phyloP scores from a whole-genome alignment of 2,888 invertebrate genomes.

The Drosophila diplacantha region DNA sequence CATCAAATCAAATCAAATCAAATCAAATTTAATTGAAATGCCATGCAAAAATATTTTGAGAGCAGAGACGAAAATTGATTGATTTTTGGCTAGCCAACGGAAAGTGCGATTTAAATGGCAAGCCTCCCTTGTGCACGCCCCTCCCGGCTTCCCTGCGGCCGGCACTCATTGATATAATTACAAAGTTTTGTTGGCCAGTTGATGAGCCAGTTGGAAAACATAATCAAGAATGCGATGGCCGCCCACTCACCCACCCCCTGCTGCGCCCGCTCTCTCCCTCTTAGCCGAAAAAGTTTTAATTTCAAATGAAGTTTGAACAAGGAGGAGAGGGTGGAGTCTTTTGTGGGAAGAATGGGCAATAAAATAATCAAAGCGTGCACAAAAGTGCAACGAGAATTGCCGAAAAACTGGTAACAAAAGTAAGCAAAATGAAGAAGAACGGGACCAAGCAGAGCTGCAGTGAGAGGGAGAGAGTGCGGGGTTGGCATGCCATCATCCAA shows the following conservation, averaged over 20 bases:
- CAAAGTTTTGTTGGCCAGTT: conserved; percentile 67
- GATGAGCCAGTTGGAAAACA: conserved; percentile 68
- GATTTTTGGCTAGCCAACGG: conserved; percentile 51
- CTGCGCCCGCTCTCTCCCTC: conserved; percentile 14
- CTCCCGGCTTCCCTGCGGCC: background rate
- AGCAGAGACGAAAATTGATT: conserved; percentile 56
- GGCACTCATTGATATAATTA: conserved; percentile 66
- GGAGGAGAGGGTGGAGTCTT: conserved; percentile 1
- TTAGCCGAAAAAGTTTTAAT: conserved; percentile 59
- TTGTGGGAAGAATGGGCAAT: conserved; percentile 46
- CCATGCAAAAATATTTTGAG: conserved; percentile 59
- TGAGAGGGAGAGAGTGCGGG: background rate
- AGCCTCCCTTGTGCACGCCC: background rate
- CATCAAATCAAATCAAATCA: conserved; percentile 47
- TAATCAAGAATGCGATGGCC: conserved; percentile 67
- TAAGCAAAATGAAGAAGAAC: conserved; percentile 42
- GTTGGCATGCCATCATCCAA: conserved; percentile 18
- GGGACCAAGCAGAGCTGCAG: background rate
- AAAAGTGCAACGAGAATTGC: conserved; percentile 67
- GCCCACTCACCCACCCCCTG: conserved; percentile 25
- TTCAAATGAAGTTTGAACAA: conserved; percentile 65
- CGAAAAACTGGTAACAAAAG: conserved; percentile 63
- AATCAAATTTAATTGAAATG: conserved; percentile 67
- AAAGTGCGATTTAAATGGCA: conserved; percentile 36
- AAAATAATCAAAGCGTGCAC: conserved; percentile 69